These are phyloP conservation scores for Bombus fervidus DNA, from an alignment of 1,140 invertebrate species.

Conservation along the genomic window DNA sequence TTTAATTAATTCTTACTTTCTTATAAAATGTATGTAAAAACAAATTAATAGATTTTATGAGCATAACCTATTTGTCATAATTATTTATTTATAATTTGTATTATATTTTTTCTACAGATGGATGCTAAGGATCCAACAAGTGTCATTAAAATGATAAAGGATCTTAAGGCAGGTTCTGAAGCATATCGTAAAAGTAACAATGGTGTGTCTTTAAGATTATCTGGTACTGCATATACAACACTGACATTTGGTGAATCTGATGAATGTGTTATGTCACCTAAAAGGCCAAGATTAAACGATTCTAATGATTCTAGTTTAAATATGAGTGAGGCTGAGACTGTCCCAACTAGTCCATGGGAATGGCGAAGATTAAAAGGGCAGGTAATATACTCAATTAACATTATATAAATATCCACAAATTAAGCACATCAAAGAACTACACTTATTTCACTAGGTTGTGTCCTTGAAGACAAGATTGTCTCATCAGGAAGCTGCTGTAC, in stretches of 20 bases:
- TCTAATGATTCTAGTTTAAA: constrained; percentile 44
- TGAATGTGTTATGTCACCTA: constrained; percentile 48
- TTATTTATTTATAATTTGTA: background rate
- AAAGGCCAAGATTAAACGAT: constrained; percentile 62
- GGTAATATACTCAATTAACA: constrained; percentile 31
- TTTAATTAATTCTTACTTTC: background rate
- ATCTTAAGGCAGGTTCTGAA: constrained; percentile 65
- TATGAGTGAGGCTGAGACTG: constrained; percentile 40
- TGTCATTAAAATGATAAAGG: constrained; percentile 72
- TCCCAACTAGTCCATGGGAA: constrained; percentile 73
- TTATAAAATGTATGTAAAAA: background rate
- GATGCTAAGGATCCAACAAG: constrained; percentile 69
- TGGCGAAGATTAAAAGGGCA: constrained; percentile 72
- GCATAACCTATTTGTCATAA: background rate
- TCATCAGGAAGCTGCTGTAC: constrained; percentile 78
- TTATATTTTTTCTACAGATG: constrained; percentile 60
- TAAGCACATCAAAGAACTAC: background rate
- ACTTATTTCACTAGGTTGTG: constrained; percentile 66
- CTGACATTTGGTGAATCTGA: constrained; percentile 28
- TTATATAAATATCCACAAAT: background rate
- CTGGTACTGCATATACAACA: constrained; percentile 42
- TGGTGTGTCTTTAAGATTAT: constrained; percentile 41
- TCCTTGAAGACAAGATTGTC: constrained; percentile 74
- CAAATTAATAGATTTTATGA: background rate
- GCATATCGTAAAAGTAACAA: constrained; percentile 55